Conservation (phyloP, 2,113 vertebrate species). For the Cephalopterus ornatus region DNA sequence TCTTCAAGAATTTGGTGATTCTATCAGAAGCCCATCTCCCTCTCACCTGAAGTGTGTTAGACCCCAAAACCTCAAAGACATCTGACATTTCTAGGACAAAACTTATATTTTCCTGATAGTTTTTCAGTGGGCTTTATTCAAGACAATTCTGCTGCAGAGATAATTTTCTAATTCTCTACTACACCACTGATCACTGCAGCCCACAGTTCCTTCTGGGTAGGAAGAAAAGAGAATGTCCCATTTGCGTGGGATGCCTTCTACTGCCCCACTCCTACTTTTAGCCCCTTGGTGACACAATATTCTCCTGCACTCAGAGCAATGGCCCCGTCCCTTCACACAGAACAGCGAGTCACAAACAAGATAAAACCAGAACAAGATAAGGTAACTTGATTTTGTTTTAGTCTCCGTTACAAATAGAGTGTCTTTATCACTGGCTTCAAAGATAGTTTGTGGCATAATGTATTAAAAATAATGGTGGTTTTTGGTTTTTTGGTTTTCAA, state of each 20-base stretch:
- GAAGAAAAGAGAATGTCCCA: neutral
- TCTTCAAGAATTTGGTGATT: neutral
- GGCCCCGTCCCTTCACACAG: accelerated
- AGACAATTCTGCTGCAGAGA: neutral
- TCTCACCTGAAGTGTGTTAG: neutral
- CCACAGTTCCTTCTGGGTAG: accelerated
- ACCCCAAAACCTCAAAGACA: neutral
- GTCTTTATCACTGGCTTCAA: neutral
- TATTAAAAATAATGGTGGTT: neutral
- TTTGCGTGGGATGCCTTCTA: neutral
- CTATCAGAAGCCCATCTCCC: neutral
- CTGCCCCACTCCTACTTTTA: neutral
- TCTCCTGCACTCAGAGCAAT: neutral
- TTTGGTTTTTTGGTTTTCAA: neutral
- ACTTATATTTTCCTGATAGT: neutral
- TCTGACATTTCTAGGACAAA: neutral
- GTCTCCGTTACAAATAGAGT: neutral
- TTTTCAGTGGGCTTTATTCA: neutral
- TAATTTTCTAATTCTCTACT: neutral
- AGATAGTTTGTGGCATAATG: neutral
- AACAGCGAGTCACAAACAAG: neutral
- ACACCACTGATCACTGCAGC: neutral
- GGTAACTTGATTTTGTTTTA: neutral
- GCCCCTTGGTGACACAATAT: neutral
- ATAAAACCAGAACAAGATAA: neutral